Evolutionary conservation across 2,113 vertebrate genomes (phyloP).

Genomic region (Poeciliopsis occidentalis): DNA sequence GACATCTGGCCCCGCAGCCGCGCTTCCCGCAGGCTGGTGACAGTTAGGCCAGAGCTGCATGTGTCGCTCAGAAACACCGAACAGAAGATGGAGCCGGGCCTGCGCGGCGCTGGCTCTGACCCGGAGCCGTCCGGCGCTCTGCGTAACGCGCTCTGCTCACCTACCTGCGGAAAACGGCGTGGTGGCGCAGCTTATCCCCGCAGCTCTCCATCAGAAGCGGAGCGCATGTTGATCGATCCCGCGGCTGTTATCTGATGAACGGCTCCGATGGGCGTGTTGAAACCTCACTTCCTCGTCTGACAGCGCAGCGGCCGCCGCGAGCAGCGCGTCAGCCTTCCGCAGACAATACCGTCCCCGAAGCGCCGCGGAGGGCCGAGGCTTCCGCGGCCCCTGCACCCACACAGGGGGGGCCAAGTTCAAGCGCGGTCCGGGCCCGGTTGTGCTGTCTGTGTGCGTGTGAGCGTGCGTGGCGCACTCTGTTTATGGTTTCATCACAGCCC

Average conservation of each 20-base stretch:
- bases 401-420: slow-evolving; percentile 16
- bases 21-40: not conserved
- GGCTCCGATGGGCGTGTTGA: slow-evolving; percentile 60
- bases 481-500: slow-evolving; percentile 38
- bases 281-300: slow-evolving; percentile 74
- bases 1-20: slow-evolving; percentile 45
- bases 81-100: slow-evolving; percentile 63
- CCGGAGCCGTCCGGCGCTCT: slow-evolving; percentile 16
- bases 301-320: slow-evolving; percentile 52
- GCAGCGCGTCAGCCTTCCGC: slow-evolving; percentile 54
- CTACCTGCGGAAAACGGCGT: slow-evolving; percentile 49
- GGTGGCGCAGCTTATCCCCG: slow-evolving; percentile 44
- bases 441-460: slow-evolving; percentile 10
- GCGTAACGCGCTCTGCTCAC: slow-evolving; percentile 19
- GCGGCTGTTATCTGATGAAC: slow-evolving; percentile 43
- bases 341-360: slow-evolving; percentile 23
- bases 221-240: slow-evolving; percentile 50
- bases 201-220: slow-evolving; percentile 25
- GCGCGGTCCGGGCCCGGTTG: slow-evolving; percentile 22
- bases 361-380: slow-evolving; percentile 8
- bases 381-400: not conserved
- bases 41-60: slow-evolving; percentile 46
- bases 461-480: slow-evolving; percentile 56
- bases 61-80: slow-evolving; percentile 23
- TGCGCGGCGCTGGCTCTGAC: slow-evolving; percentile 33